Evolutionary conservation across 1,140 invertebrate species (phyloP).

Genomic region (Akabosia matsudoensis): DNA sequence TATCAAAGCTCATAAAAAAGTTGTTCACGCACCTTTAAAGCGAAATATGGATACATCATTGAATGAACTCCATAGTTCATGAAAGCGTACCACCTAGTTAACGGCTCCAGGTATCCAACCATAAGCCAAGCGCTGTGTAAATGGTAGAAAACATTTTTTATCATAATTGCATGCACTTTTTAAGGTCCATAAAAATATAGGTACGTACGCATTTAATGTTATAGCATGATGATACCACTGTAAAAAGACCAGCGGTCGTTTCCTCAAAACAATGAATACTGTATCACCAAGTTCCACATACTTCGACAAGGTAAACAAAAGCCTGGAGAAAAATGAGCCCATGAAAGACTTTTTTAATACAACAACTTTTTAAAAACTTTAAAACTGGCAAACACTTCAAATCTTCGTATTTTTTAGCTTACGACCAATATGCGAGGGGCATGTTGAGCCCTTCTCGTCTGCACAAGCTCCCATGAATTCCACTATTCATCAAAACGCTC

Average conservation of each 20-base stretch:
- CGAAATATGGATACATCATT: constrained; percentile 36
- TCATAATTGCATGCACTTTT: neutral
- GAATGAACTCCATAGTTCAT: constrained; percentile 35
- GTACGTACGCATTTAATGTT: neutral
- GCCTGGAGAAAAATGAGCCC: neutral
- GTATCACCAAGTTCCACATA: constrained; percentile 33
- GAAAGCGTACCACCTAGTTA: constrained; percentile 1
- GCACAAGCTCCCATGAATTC: constrained; percentile 29
- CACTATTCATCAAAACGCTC: neutral
- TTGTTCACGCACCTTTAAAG: constrained; percentile 33
- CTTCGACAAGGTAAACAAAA: constrained; percentile 29
- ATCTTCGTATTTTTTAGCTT: neutral
- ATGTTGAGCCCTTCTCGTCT: constrained; percentile 10
- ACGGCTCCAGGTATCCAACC: neutral
- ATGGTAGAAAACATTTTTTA: no score
- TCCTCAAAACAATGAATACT: constrained; percentile 40
- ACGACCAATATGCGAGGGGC: neutral
- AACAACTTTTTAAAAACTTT: neutral
- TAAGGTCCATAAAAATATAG: neutral
- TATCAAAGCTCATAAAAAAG: no score
- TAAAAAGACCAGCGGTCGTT: constrained; percentile 35
- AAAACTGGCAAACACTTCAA: neutral
- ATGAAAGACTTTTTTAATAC: neutral
- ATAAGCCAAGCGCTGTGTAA: neutral
- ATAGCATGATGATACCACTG: constrained; percentile 37